A percentile compares a stretch with the other conserved stretches of the same genome.
Evolutionary conservation across 2,888 invertebrate genomes (phyloP).

Genomic region (Dexiosoma caninum): DNA sequence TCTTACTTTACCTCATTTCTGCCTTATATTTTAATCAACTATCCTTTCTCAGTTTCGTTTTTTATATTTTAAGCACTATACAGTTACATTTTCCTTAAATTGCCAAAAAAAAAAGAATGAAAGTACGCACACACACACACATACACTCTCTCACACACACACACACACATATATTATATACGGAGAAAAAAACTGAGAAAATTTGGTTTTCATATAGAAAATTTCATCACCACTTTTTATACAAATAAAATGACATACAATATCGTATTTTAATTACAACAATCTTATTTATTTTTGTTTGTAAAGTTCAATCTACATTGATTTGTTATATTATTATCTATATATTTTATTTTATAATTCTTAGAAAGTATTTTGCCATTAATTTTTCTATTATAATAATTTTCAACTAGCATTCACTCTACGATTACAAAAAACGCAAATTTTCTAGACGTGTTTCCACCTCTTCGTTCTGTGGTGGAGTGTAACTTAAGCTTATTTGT

Average conservation of each 20-base stretch:
- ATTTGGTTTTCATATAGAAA: conserved; percentile 54
- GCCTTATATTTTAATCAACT: not conserved
- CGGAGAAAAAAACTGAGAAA: conserved; percentile 27
- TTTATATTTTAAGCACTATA: conserved; percentile 26
- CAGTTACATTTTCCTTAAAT: conserved; percentile 54
- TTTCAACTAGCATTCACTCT: conserved; percentile 56
- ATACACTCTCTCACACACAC: no score
- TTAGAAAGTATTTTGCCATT: conserved; percentile 18
- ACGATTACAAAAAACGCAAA: conserved; percentile 61
- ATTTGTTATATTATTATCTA: conserved; percentile 7
- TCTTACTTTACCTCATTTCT: conserved; percentile 42
- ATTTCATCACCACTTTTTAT: conserved; percentile 64
- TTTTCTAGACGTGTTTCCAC: conserved; percentile 64
- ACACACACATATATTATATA: conserved; percentile 5
- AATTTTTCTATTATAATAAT: conserved; percentile 45
- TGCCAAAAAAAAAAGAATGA: conserved; percentile 43
- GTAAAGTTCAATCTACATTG: conserved; percentile 1
- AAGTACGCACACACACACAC: conserved; percentile 9
- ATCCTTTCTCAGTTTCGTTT: not conserved
- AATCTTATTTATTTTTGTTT: conserved; percentile 12
- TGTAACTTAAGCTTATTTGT: conserved; percentile 63
- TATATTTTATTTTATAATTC: not conserved
- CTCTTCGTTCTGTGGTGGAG: conserved; percentile 66
- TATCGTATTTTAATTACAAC: conserved; percentile 33
- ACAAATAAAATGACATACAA: conserved; percentile 30